phyloP scores from a whole-genome alignment of 2,888 invertebrate species.

The Taphrorychus bicolor region DNA sequence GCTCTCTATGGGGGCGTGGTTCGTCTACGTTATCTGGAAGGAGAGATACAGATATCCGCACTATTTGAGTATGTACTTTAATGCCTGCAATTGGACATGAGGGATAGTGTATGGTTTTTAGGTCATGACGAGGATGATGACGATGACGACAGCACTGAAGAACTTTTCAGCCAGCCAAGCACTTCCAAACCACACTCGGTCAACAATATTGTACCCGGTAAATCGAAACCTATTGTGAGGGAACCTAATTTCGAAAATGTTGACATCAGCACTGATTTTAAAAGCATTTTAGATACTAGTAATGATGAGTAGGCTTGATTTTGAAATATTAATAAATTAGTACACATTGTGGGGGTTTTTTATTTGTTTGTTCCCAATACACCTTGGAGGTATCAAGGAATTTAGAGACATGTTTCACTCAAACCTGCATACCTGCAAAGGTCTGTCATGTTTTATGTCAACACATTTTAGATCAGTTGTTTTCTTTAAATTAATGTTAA shows the following conservation, averaged over 20 bases:
- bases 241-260: constrained; percentile 43
- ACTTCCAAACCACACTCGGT: constrained; percentile 33
- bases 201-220: constrained; percentile 37
- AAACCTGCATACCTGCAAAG: too few relatives aligned
- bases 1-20: constrained; percentile 46
- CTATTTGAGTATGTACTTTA: constrained; percentile 47
- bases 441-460: too few relatives aligned
- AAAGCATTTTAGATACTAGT: constrained; percentile 44
- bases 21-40: constrained; percentile 49
- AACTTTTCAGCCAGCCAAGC: constrained; percentile 48
- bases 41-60: constrained; percentile 49
- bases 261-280: constrained; percentile 50
- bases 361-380: too few relatives aligned
- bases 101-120: background rate
- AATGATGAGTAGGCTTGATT: background rate
- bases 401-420: too few relatives aligned
- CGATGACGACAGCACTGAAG: constrained; percentile 50
- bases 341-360: too few relatives aligned
- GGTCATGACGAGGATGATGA: constrained; percentile 42
- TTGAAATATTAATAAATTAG: background rate
- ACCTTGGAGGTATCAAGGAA: too few relatives aligned
- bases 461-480: too few relatives aligned
- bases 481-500: too few relatives aligned
- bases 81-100: background rate
- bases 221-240: constrained; percentile 14